These are phyloP conservation scores for Cacatua alba DNA, from an alignment of 2,113 vertebrate genomes.

Conservation along the genomic window DNA sequence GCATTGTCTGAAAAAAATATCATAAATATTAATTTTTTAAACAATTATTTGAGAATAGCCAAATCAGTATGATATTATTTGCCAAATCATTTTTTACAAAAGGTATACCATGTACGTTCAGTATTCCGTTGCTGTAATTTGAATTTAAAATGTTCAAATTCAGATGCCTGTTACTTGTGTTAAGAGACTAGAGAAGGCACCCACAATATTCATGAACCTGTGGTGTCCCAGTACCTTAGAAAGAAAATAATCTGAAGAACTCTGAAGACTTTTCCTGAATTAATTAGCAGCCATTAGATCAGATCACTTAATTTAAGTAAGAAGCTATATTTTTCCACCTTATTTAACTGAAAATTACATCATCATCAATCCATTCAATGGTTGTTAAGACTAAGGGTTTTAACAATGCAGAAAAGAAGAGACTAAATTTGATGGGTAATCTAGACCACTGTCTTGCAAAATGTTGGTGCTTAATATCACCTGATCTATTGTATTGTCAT, in stretches of 20 bases:
- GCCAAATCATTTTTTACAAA: background rate
- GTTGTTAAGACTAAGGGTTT: background rate
- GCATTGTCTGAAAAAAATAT: background rate
- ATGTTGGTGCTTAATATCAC: background rate
- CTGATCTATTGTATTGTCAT: background rate
- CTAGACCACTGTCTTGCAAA: background rate
- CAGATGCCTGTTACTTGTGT: background rate
- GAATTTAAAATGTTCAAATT: background rate
- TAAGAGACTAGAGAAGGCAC: background rate
- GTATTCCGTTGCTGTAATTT: background rate
- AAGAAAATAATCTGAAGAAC: background rate
- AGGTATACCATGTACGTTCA: rapidly evolving
- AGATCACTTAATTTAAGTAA: background rate
- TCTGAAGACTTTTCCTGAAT: background rate
- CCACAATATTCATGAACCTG: background rate
- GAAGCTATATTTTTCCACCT: background rate
- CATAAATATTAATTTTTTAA: background rate
- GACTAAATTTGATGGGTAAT: background rate
- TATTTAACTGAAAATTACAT: background rate
- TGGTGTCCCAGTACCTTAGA: background rate
- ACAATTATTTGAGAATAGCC: background rate
- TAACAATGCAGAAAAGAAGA: background rate
- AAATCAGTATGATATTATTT: background rate
- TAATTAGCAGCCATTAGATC: background rate
- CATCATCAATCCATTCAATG: background rate